Evolutionary conservation across 2,888 invertebrate species (phyloP).

Genomic region (Poecilus cupreus): DNA sequence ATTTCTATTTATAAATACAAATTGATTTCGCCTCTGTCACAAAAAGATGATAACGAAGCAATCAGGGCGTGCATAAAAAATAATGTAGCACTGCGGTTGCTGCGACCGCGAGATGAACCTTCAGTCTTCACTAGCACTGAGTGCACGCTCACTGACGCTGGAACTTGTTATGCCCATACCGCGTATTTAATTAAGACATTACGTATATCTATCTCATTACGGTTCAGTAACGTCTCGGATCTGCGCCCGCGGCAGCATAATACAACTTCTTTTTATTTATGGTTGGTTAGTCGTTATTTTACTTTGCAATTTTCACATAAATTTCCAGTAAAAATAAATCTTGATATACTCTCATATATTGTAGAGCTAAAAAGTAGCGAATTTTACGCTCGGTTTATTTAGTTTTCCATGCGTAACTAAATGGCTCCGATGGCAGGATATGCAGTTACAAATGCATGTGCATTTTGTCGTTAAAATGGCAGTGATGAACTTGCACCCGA

Average conservation of each 20-base stretch:
- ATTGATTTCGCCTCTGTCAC: background rate
- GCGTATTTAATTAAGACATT: conserved; percentile 55
- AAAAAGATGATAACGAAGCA: background rate
- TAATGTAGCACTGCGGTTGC: background rate
- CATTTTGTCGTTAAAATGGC: conserved; percentile 35
- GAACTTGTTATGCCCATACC: conserved; percentile 25
- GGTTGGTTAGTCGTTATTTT: conserved; percentile 56
- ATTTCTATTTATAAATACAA: background rate
- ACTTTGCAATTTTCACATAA: conserved; percentile 58
- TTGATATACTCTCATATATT: conserved; percentile 57
- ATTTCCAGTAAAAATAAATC: conserved; percentile 57
- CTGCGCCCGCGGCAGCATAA: conserved; percentile 33
- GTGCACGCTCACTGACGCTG: background rate
- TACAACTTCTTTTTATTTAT: conserved; percentile 56
- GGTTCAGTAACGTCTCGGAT: conserved; percentile 41
- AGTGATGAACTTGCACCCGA: conserved; percentile 9
- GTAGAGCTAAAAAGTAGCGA: conserved; percentile 57
- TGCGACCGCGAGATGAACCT: background rate
- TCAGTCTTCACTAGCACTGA: background rate
- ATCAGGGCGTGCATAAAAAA: background rate
- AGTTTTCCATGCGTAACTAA: conserved; percentile 55
- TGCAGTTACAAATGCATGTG: conserved; percentile 56
- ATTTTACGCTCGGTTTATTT: conserved; percentile 57
- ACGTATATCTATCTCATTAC: conserved; percentile 51
- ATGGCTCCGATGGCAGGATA: conserved; percentile 33